A percentile compares a stretch with the other conserved stretches of the same genome.
Conservation (phyloP, 1,140 invertebrate genomes). For the Brachionus angularis region DNA sequence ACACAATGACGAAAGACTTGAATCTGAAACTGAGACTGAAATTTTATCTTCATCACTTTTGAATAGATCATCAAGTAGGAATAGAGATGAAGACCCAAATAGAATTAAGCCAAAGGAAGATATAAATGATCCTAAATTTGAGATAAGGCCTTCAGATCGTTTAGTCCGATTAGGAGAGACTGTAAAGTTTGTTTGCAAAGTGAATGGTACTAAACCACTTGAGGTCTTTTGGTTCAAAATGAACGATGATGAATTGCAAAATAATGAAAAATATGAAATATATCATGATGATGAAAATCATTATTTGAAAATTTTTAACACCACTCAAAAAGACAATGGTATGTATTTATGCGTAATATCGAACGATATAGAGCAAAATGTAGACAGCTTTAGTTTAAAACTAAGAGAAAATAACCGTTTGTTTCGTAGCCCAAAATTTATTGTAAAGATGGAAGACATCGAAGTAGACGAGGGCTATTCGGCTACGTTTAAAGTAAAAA, state of each 20-base stretch:
- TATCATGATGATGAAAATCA: background rate
- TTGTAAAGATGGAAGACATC: background rate
- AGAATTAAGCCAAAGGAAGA: background rate
- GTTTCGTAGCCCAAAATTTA: background rate
- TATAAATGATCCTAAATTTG: slow-evolving; percentile 20
- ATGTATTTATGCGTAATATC: slow-evolving; percentile 6
- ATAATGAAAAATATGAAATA: slow-evolving; percentile 36
- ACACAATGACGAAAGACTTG: background rate
- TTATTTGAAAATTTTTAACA: background rate
- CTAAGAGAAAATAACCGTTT: background rate
- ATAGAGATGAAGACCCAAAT: background rate
- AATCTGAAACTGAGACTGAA: background rate
- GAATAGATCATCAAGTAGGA: background rate
- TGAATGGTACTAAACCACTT: background rate
- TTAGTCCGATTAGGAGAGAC: background rate
- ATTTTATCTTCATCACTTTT: no score
- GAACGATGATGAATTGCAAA: slow-evolving; percentile 18
- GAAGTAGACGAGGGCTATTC: background rate
- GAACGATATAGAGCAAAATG: slow-evolving; percentile 16
- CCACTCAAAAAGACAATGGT: background rate
- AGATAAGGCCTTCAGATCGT: background rate
- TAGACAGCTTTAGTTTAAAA: background rate
- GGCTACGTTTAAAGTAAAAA: background rate
- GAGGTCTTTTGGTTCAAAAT: slow-evolving; percentile 28
- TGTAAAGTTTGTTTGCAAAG: slow-evolving; percentile 1